Base-by-base conservation (phyloP, 2,888 invertebrate species). In the Trisateles emortualis region DNA sequence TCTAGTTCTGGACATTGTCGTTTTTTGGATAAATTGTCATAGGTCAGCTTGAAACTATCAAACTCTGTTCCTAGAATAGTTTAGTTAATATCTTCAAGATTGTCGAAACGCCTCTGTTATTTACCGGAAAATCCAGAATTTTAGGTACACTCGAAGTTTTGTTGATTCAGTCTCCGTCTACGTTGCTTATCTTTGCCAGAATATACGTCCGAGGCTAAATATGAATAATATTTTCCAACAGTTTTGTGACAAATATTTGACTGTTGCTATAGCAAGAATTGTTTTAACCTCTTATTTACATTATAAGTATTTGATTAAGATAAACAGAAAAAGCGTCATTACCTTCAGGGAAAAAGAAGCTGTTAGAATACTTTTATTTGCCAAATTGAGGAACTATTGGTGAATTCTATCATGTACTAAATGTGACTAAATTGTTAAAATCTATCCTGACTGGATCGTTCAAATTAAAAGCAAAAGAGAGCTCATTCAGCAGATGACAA, bases 21-120 rank as follows among this genome's bases (percentile, higher is more conserved):
- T 52, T 66, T 57, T 64, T 68, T 60, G 44, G 43, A 26, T 36
- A 16, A 55, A 55, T 68, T 50, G 55, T 57, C 53, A 33, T 63
- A 65, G 57, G 65, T 68, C 65, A 68, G 46, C 44, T 51, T 47
- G 41, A 10, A 38, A 38, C 39, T 48, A 50, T 68, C 52, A 47
- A 54, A 55, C 16, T 50, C 32, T 41, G 19, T 33, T 46, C 10
- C 45, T 52, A 38, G 51, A 35, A 63, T 47, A 53, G 48, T 65
- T 65, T 40, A 5, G 32, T 36, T 54, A 51, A 16, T 22, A 48
- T 48, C 47, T 52, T 52, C 48, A 63, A 48, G 52, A 52, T 39
- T 40, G 24, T 29, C 13, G 30, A 42, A 54, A 46, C 50, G 44
- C 42, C 52, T 62, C 60, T 46, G 64, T 41, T 41, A 40, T 24